A percentile compares a stretch with the other conserved stretches of the same genome.
Evolutionary conservation across 2,797 vertebrate species (phyloP).

Genomic region (Caiman crocodilus): DNA sequence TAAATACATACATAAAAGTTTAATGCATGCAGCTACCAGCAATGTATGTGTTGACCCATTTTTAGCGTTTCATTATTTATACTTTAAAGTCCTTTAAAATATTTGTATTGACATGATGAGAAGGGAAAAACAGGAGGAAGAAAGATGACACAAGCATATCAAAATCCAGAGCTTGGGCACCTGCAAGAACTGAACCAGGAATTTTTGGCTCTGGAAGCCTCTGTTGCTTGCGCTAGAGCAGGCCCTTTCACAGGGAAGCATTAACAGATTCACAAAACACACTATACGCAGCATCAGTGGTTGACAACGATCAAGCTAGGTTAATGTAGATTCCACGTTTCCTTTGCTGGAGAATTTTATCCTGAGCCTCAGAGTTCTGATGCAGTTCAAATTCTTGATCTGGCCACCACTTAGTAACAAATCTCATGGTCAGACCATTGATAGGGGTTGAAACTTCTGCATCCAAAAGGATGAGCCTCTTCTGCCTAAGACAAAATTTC

Average conservation of each 20-base stretch:
- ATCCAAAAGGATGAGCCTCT: neutral
- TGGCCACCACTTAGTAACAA: neutral
- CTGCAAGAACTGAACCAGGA: neutral
- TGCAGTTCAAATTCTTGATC: neutral
- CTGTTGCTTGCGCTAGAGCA: neutral
- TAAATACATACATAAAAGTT: slow-evolving; percentile 76
- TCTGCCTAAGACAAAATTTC: neutral
- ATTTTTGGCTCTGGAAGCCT: neutral
- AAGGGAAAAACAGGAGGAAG: neutral
- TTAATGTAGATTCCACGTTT: neutral
- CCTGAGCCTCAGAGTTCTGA: neutral
- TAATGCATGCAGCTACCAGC: slow-evolving; percentile 38
- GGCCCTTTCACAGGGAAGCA: neutral
- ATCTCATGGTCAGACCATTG: fast-evolving
- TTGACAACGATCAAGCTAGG: slow-evolving; percentile 55
- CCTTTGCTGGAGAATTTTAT: neutral
- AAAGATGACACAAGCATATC: neutral
- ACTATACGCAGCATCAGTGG: slow-evolving; percentile 37
- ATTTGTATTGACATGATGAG: neutral
- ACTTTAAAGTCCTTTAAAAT: neutral
- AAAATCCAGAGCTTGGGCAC: neutral
- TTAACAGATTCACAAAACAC: neutral
- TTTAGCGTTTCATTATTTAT: slow-evolving; percentile 46
- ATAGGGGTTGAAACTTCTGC: fast-evolving
- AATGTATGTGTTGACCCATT: neutral